Percentiles rank a stretch among this genome's conserved stretches.
Evolutionary conservation across 2,888 invertebrate genomes (phyloP).

Genomic region (Calephelis perditalis): DNA sequence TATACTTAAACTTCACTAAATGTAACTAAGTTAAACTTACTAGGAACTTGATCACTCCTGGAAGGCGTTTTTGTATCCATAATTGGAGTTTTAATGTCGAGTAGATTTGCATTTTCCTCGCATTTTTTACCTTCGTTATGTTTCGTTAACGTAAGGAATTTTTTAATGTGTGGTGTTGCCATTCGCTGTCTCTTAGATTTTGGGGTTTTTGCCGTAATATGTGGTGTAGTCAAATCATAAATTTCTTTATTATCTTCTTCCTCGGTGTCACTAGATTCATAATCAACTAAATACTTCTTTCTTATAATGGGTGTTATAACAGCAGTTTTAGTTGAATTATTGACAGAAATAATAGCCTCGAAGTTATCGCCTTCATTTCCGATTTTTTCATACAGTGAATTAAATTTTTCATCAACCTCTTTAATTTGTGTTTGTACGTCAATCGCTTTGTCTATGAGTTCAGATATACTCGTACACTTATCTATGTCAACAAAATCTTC

Average conservation of each 20-base stretch:
- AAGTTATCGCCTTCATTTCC: conserved; percentile 42
- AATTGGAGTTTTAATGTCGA: conserved; percentile 26
- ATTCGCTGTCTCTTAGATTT: conserved; percentile 45
- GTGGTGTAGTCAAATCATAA: conserved; percentile 26
- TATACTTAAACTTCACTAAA: too few relatives aligned
- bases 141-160: conserved; percentile 45
- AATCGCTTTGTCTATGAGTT: conserved; percentile 43
- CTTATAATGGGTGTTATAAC: conserved; percentile 61
- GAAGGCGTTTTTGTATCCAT: conserved; percentile 43
- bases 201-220: conserved; percentile 47
- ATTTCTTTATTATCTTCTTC: conserved; percentile 32
- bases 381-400: conserved; percentile 37
- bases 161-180: conserved; percentile 62
- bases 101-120: conserved; percentile 38
- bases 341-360: conserved; percentile 52
- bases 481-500: conserved; percentile 55
- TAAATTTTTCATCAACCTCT: conserved; percentile 9
- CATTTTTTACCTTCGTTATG: conserved; percentile 51
- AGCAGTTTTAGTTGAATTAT: conserved; percentile 56
- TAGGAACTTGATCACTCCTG: conserved; percentile 37
- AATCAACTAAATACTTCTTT: conserved; percentile 59
- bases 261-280: conserved; percentile 59
- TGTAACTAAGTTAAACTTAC: conserved; percentile 34
- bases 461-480: conserved; percentile 59
- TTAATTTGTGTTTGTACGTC: conserved; percentile 30